Evolutionary conservation across 2,113 vertebrate genomes (phyloP).

Genomic region (Oryzias woworae): DNA sequence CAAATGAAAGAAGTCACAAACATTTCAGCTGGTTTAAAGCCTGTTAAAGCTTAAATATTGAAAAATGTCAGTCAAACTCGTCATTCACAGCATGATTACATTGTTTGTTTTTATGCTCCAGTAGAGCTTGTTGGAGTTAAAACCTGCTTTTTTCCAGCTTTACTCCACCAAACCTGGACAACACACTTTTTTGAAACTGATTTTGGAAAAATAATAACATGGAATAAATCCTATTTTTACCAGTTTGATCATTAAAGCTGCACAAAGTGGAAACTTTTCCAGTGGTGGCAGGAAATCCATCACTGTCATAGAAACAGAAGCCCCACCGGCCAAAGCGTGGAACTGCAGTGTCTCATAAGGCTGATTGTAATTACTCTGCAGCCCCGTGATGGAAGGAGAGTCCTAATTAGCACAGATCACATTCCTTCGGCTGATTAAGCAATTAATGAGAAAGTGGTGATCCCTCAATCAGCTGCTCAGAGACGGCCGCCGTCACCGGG

Average conservation of each 20-base stretch:
- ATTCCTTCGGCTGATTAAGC: slow-evolving; percentile 77
- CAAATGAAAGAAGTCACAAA: neutral
- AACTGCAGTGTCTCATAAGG: slow-evolving; percentile 47
- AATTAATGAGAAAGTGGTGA: slow-evolving; percentile 79
- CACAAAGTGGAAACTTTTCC: slow-evolving; percentile 34
- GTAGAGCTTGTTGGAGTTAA: no score
- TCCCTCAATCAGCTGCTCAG: slow-evolving; percentile 57
- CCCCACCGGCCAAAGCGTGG: slow-evolving; percentile 38
- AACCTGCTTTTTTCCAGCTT: no score
- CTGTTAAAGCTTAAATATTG: no score
- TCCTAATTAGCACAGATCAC: slow-evolving; percentile 84
- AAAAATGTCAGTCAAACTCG: no score
- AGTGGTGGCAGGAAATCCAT: slow-evolving; percentile 37
- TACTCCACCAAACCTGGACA: no score
- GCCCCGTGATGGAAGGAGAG: slow-evolving; percentile 79
- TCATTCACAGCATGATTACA: no score
- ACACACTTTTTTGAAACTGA: no score
- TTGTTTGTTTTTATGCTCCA: no score
- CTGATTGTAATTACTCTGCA: slow-evolving; percentile 83
- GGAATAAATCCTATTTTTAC: neutral
- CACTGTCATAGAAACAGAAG: slow-evolving; percentile 26
- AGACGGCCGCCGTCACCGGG: slow-evolving; percentile 39
- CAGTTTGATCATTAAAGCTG: slow-evolving; percentile 16
- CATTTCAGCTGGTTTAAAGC: neutral
- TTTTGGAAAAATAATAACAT: no score